phyloP scores from a whole-genome alignment of 2,113 vertebrate genomes.

The Chiloscyllium plagiosum region DNA sequence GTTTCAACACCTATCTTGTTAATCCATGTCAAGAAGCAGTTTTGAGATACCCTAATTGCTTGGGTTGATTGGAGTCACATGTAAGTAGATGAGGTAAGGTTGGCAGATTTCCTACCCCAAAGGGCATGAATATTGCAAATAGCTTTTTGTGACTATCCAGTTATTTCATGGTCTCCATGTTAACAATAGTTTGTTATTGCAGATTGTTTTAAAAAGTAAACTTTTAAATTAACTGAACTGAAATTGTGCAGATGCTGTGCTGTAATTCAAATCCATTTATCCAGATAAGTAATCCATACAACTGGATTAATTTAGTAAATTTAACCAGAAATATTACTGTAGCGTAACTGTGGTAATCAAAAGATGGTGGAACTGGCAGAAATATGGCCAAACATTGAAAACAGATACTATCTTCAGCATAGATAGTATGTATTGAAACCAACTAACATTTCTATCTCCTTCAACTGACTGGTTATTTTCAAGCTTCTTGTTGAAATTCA shows the following conservation, averaged over 20 bases:
- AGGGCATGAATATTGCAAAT: too few species aligned
- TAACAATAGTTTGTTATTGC: too few species aligned
- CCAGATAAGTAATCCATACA: not conserved
- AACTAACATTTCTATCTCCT: not conserved
- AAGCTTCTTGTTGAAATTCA: not conserved
- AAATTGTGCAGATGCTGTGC: not conserved
- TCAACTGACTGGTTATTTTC: not conserved
- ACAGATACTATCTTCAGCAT: not conserved
- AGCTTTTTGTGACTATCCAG: too few species aligned
- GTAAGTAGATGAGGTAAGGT: too few species aligned
- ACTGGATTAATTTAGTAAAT: not conserved
- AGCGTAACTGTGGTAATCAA: not conserved
- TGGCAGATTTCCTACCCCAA: too few species aligned
- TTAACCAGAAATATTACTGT: not conserved
- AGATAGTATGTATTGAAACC: not conserved
- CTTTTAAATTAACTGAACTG: not conserved
- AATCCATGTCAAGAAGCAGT: too few species aligned
- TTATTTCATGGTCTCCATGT: too few species aligned
- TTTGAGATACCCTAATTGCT: too few species aligned
- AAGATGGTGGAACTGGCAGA: not conserved
- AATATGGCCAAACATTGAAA: not conserved
- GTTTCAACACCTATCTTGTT: too few species aligned
- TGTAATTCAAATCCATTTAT: not conserved
- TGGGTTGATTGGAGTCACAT: too few species aligned
- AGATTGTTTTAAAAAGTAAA: too few species aligned